A percentile compares a stretch with the other conserved stretches of the same genome.
These are phyloP conservation scores for Tiliqua scincoides DNA, from an alignment of 2,113 vertebrate genomes.

Conservation along the genomic window DNA sequence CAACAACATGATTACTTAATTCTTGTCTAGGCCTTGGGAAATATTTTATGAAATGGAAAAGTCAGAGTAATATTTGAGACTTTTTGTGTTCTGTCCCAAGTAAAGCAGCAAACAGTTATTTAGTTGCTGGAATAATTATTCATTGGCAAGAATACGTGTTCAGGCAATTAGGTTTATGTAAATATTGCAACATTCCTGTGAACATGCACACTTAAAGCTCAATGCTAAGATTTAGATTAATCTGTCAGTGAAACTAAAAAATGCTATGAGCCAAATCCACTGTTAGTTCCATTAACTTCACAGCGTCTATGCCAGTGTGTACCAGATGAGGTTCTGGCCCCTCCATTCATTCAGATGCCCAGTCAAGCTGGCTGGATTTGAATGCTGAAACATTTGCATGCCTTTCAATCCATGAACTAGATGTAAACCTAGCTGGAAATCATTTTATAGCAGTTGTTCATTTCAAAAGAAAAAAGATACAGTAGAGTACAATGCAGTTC, in stretches of 20 bases:
- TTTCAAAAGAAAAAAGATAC: background rate
- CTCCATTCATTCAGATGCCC: slow-evolving; percentile 21
- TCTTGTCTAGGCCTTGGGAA: background rate
- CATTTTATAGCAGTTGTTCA: slow-evolving; percentile 28
- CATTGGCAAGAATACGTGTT: background rate
- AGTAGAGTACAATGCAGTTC: background rate
- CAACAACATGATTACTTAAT: background rate
- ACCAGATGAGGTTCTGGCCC: slow-evolving; percentile 19
- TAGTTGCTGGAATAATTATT: background rate
- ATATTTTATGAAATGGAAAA: background rate
- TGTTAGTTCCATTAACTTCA: slow-evolving; percentile 37
- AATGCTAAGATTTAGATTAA: background rate
- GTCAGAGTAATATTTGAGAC: background rate
- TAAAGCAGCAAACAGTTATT: fast-evolving
- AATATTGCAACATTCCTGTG: slow-evolving; percentile 3
- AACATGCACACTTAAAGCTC: background rate
- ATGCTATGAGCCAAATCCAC: slow-evolving; percentile 1
- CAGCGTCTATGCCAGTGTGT: slow-evolving; percentile 29
- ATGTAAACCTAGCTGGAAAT: background rate
- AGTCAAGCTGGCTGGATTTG: slow-evolving; percentile 45
- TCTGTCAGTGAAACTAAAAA: slow-evolving; percentile 34
- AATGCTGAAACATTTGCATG: slow-evolving; percentile 47
- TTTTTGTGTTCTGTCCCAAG: background rate
- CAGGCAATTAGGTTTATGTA: background rate
- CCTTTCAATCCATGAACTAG: background rate